Evolutionary conservation across 2,888 invertebrate species (phyloP), one percentile per base, ranked within the genome.

Genomic region (Athrips mouffetella): DNA sequence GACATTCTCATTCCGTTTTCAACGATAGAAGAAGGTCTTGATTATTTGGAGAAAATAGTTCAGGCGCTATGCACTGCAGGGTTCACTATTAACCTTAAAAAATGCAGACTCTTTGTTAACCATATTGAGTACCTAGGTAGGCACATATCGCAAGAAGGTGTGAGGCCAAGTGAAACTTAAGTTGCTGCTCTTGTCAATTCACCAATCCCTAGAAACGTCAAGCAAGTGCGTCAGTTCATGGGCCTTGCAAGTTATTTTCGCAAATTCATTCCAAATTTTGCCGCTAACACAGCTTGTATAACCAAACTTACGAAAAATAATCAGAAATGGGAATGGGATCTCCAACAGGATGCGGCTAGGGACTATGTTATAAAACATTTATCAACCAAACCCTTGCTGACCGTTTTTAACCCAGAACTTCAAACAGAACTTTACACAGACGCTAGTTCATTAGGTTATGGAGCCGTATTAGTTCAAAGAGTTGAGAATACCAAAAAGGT

Each of bases 401-500:
- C 56, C 0, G 41, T 64, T 6, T 69, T 60, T 52, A 51, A 66
- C 27, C 62, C 59, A 0, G 10, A 47, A 0, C 10, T 55, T 5
- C 40, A 35, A 1, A 62, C 60, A 0, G 63, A 60, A 46, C 6
- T 65, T 0, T 44, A 63, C 16, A 63, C 60, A 0, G 64, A 64
- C 40, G 63, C 65, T 0, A 64, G 62, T 48, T 45, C 60, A 0
- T 1, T 60, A 1, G 65, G 65, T 0, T 65, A 58, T 58, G 53
- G 69, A 46, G 73, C 67, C 0, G 66, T 78, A 0, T 13, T 78
- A 1, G 21, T 75, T 0, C 76, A 76, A 52, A 55, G 48, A 44
- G 33, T 23, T 1, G 45, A 58, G 2, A 40, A 47, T 7, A 0
- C 1, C 0, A 54, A 48, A 3, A 59, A 54, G 10, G 69, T 67